Evolutionary conservation across 1,140 invertebrate genomes (phyloP), one percentile per base, ranked within the genome.

Genomic region (Bombyx mandarina): DNA sequence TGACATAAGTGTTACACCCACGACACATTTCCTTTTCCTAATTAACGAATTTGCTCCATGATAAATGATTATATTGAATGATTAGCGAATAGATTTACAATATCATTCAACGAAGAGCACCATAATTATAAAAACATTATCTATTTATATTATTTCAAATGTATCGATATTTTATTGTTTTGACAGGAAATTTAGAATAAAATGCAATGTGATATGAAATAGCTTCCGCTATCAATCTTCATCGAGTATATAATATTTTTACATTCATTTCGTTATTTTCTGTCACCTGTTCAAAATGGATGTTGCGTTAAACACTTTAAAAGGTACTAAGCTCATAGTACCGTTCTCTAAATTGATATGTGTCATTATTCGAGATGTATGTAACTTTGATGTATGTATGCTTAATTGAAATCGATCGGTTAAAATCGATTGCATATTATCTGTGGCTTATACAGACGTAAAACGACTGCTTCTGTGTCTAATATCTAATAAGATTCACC

Each of bases 201-300:
- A 64, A 75, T 35, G 55, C 56, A 72, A 63, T 71, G 71, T 56
- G 66, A 73, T 63, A 63, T 64, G 62, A 69, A 12, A 66, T 57
- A 52, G 63, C 68, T 78, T 82, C 79, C 79, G 77, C 79, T 72
- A 79, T 85, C 68, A 77, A 85, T 81, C 75, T 75, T 68, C 61
- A 42, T 63, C 67, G 54, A 35, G 26, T 35, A 35, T 35, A 35
- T 35, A 35, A 35, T 35, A 35, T 35, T 35, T 35, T 35, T 35
- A 35, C 1, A 35, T 35, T 35, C 2, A 35, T 35, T 35, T 35
- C 4, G 4, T 35, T 0, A 35, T 35, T 35, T 35, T 35, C 26
- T 35, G 26, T 35, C 26, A 35, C 26, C 26, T 35, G 26, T 35
- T 35, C 26, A 35, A 35, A 18, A 35, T 35, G 26, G 26, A 35